Evolutionary conservation across 1,140 invertebrate genomes (phyloP), one percentile per base, ranked within the genome.

Genomic region (Lepidurus packardi): DNA sequence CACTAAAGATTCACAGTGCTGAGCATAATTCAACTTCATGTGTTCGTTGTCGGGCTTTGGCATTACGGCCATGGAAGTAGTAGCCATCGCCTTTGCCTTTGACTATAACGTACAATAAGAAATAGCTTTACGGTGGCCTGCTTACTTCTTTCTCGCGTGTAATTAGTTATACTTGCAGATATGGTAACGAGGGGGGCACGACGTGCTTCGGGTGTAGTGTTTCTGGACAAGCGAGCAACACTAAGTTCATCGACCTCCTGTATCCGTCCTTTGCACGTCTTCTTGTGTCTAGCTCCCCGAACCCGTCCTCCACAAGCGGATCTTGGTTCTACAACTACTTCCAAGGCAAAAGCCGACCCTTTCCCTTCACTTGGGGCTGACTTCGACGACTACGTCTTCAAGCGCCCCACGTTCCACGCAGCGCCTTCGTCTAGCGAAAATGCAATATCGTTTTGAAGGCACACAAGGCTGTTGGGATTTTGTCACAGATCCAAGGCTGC

Each of bases 1-100:
- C 78, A 78, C 75, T 74, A 78, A 75, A 45, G 78, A 75, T 78
- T 78, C 75, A 74, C 73, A 78, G 75, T 78, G 78, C 24, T 75
- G 25, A n/a, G 78, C 74, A 41, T 78, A 78, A 44, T 73, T 78
- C 65, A 78, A 34, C 42, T 74, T 73, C 10, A 78, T n/a, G 53
- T 65, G 53, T 16, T 65, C 53, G 21, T 65, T 16, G 53, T n/a
- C 13, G 53, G 53, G 53, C 53, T 65, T 65, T 7, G 53, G 9
- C 53, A 3, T 65, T 65, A 65, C 53, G 53, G 16, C 53, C 16
- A 16, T 21, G 13, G 21, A 13, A 16, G 53, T 21, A 13, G 53
- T 11, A 65, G n/a, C 53, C 53, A 65, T 65, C 13, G 53, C 21
- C 21, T 9, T 7, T 7, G 53, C 8, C 21, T 16, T 65, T n/a